Percentiles rank a stretch among this genome's conserved stretches.
phyloP scores from a whole-genome alignment of 2,888 invertebrate genomes.

The Hypomecis atomaria region DNA sequence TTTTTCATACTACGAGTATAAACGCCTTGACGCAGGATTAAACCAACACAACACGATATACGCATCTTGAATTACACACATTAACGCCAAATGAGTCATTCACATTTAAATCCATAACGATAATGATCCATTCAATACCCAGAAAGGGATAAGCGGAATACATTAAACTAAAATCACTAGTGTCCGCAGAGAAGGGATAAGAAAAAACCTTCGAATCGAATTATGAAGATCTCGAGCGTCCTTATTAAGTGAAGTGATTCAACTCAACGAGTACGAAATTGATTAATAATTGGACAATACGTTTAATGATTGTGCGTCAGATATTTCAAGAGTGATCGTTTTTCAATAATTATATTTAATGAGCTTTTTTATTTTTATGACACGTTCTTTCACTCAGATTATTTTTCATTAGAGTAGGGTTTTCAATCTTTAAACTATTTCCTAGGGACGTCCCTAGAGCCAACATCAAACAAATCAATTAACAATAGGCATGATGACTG shows the following conservation, averaged over 20 bases:
- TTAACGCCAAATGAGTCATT: conserved; percentile 8
- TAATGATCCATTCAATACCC: neutral
- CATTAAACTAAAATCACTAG: neutral
- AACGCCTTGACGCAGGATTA: too few relatives aligned
- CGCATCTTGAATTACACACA: too few relatives aligned
- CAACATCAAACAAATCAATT: too few relatives aligned
- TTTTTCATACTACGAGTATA: too few relatives aligned
- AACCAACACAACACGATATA: too few relatives aligned
- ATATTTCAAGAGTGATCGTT: neutral
- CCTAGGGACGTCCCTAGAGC: too few relatives aligned
- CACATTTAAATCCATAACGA: conserved; percentile 8
- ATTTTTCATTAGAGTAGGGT: too few relatives aligned
- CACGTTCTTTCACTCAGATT: too few relatives aligned
- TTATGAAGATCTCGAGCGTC: conserved; percentile 18
- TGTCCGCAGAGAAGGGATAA: neutral
- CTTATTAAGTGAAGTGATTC: conserved; percentile 37
- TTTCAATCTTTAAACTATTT: too few relatives aligned
- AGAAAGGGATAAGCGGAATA: conserved; percentile 6
- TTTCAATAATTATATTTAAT: too few relatives aligned
- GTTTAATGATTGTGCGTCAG: neutral
- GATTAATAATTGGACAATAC: conserved; percentile 21
- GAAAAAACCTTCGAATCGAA: conserved; percentile 9
- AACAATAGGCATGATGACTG: too few relatives aligned
- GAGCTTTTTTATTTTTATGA: too few relatives aligned
- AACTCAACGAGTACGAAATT: conserved; percentile 22